Conservation (phyloP, 1,140 invertebrate genomes). For the Maconellicoccus hirsutus region DNA sequence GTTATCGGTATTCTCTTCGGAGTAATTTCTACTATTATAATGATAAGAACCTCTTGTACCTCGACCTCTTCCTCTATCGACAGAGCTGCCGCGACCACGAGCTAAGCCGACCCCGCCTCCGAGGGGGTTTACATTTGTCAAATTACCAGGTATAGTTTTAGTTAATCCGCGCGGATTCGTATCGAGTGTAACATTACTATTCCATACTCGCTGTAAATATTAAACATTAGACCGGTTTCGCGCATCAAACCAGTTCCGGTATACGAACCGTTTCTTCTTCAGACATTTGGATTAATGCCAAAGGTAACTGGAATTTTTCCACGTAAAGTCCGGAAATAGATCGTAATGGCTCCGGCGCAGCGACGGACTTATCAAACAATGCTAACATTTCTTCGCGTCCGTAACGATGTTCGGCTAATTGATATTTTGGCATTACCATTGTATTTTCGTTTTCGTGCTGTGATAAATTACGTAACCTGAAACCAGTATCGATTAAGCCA, state of each 20-base stretch:
- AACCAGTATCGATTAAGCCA: background rate
- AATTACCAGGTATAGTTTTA: slow-evolving; percentile 30
- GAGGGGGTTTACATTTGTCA: slow-evolving; percentile 34
- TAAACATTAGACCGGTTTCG: background rate
- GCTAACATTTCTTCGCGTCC: slow-evolving; percentile 82
- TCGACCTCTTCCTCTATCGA: slow-evolving; percentile 37
- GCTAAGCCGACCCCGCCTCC: slow-evolving; percentile 22
- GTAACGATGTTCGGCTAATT: slow-evolving; percentile 64
- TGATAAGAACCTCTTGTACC: slow-evolving; percentile 32
- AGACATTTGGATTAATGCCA: slow-evolving; percentile 60
- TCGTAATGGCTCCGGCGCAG: slow-evolving; percentile 50
- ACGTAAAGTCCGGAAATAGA: slow-evolving; percentile 53
- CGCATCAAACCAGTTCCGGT: background rate
- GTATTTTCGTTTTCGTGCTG: slow-evolving; percentile 35
- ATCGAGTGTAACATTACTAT: slow-evolving; percentile 46
- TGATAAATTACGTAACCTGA: slow-evolving; percentile 52
- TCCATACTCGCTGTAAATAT: slow-evolving; percentile 43
- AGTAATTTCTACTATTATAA: slow-evolving; percentile 33
- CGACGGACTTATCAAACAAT: slow-evolving; percentile 44
- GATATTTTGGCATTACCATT: slow-evolving; percentile 40
- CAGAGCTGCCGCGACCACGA: slow-evolving; percentile 27
- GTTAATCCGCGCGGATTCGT: slow-evolving; percentile 37
- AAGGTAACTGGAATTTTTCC: slow-evolving; percentile 61
- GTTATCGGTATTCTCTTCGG: slow-evolving; percentile 24
- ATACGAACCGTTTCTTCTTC: slow-evolving; percentile 64